Evolutionary conservation across 2,888 invertebrate genomes (phyloP).

Genomic region (Xylota segnis): DNA sequence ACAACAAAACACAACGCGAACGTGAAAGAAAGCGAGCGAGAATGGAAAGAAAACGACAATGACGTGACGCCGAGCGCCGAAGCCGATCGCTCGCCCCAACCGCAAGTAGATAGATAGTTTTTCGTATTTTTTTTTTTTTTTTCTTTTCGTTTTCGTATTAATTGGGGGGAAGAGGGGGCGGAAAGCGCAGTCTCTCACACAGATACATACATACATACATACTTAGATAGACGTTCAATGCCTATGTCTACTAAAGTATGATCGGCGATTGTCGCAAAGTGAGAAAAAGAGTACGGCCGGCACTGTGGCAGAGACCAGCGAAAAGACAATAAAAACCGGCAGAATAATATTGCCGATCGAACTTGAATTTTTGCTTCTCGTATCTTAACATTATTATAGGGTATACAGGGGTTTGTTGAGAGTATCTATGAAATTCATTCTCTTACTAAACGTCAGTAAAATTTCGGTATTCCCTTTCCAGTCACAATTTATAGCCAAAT

Average conservation of each 20-base stretch:
- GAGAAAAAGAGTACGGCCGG: not conserved
- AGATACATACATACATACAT: slow-evolving; percentile 24
- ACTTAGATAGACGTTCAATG: slow-evolving; percentile 42
- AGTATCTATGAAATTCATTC: not conserved
- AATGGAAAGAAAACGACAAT: slow-evolving; percentile 70
- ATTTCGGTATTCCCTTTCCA: no score
- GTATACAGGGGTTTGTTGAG: slow-evolving; percentile 10
- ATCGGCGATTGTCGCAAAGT: slow-evolving; percentile 9
- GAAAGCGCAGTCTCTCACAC: slow-evolving; percentile 42
- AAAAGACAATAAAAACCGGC: slow-evolving; percentile 37
- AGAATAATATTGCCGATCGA: slow-evolving; percentile 47
- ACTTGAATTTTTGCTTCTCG: slow-evolving; percentile 46
- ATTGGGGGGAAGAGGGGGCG: slow-evolving; percentile 46
- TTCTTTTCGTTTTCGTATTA: slow-evolving; percentile 10
- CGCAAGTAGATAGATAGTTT: slow-evolving; percentile 56
- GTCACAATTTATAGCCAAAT: no score
- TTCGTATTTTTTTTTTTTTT: slow-evolving; percentile 28
- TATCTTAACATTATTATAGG: slow-evolving; percentile 3
- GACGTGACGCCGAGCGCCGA: slow-evolving; percentile 77
- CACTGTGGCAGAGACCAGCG: slow-evolving; percentile 17
- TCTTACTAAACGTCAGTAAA: not conserved
- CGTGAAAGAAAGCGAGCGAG: slow-evolving; percentile 69
- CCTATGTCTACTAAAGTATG: slow-evolving; percentile 31
- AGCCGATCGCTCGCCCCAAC: slow-evolving; percentile 32
- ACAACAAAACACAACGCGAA: slow-evolving; percentile 40